Base-by-base conservation (phyloP, 2,113 vertebrate species). In the Limanda limanda region DNA sequence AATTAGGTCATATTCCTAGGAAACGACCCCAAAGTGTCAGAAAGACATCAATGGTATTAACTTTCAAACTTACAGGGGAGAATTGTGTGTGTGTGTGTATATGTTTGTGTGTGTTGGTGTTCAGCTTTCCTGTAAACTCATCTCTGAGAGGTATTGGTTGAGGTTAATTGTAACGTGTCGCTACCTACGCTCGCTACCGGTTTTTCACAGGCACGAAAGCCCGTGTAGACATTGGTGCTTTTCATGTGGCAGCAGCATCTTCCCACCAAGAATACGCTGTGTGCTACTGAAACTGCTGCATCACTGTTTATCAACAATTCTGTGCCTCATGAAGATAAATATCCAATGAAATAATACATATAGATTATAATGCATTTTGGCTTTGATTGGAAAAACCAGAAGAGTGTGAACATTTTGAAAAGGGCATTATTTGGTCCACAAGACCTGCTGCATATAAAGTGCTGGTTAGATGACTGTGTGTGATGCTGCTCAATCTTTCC, bases 211-310 rank as follows among this genome's bases (percentile, higher is more conserved):
- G 35, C 48, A 75, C 6, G 4, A 71, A 80, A 78, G 54, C 70
- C 68, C 57, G 18, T 18, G 63, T 65, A 78, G 12, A 60, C 18
- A 12, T 70, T 0, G 1, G 1, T 21, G 4, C 80, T 85, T 91
- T 91, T 91, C 67, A 90, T 90, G 89, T 90, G 90, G 89, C 82
- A 90, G 57, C 71, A 78, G 20, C 13, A 56, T 71, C 80, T 79
- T 76, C 86, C 83, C 85, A 86, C 86, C 54, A 74, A 71, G 63
- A 80, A 21, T 63, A 75, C 35, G 4, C 24, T 4, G 2, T 75
- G 60, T 70, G 11, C 83, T 60, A 54, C 69, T 88, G 81, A 91
- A 88, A 90, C 75, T 82, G 81, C 86, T 71, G 68, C 7, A 68
- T 88, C 86, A 42, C 52, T 90, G 84, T 86, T 89, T 84, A 88